These are phyloP conservation scores for Solenopsis invicta DNA, from an alignment of 1,140 invertebrate species.

Conservation along the genomic window DNA sequence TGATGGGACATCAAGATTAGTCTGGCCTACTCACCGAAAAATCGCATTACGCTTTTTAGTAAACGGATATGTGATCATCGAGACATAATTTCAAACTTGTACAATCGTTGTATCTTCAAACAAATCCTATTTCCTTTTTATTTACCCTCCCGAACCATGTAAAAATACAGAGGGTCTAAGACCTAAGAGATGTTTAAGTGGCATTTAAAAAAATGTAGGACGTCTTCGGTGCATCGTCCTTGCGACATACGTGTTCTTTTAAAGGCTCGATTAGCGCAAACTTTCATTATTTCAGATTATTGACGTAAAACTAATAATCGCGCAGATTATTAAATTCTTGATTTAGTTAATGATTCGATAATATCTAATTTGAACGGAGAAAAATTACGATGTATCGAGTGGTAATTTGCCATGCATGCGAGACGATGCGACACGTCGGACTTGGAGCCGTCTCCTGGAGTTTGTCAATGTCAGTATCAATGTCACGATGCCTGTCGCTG, in stretches of 20 bases:
- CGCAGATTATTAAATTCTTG: constrained; percentile 1
- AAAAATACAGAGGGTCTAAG: not conserved
- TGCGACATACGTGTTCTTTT: not conserved
- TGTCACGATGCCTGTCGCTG: constrained; percentile 24
- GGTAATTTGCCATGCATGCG: constrained; percentile 7
- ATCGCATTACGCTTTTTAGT: constrained; percentile 41
- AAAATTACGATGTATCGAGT: not conserved
- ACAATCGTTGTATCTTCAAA: constrained; percentile 34
- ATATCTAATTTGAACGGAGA: constrained; percentile 17
- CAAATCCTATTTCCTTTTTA: not conserved
- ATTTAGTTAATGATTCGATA: constrained; percentile 5
- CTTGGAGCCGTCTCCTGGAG: constrained; percentile 18
- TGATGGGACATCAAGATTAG: constrained; percentile 5
- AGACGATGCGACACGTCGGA: not conserved
- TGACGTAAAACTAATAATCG: constrained; percentile 38
- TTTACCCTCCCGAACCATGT: not conserved
- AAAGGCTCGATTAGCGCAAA: not conserved
- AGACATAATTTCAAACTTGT: constrained; percentile 67
- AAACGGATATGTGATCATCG: constrained; percentile 31
- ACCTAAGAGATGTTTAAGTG: not conserved
- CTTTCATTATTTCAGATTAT: constrained; percentile 16
- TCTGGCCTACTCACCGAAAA: constrained; percentile 40
- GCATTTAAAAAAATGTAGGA: constrained; percentile 4
- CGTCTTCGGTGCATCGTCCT: not conserved
- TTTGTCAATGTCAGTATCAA: constrained; percentile 43